A percentile compares a stretch with the other conserved stretches of the same genome.
Evolutionary conservation across 2,113 vertebrate species (phyloP).

Genomic region (Tragelaphus strepsiceros): DNA sequence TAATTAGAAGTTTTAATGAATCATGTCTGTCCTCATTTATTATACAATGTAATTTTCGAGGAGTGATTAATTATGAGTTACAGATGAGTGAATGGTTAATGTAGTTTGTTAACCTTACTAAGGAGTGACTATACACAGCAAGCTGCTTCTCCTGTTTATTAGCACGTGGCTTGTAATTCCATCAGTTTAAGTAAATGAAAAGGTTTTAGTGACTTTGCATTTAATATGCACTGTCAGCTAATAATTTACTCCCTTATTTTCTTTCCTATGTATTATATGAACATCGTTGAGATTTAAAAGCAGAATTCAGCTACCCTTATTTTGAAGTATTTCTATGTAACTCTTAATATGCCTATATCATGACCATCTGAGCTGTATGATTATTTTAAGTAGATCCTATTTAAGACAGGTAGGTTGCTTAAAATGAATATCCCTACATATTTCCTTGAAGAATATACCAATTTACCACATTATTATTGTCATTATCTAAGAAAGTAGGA

Average conservation of each 20-base stretch:
- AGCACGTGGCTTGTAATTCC: slow-evolving; percentile 50
- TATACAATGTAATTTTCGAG: slow-evolving; percentile 85
- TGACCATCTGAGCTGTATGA: not conserved
- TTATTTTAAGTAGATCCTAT: slow-evolving; percentile 52
- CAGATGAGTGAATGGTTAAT: slow-evolving; percentile 84
- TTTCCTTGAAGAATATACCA: slow-evolving; percentile 42
- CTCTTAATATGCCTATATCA: not conserved
- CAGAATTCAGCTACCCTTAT: not conserved
- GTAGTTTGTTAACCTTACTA: slow-evolving; percentile 83
- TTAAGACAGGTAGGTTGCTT: slow-evolving; percentile 23
- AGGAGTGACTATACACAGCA: slow-evolving; percentile 69
- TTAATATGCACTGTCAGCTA: slow-evolving; percentile 51
- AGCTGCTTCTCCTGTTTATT: slow-evolving; percentile 73
- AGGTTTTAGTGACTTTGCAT: slow-evolving; percentile 64
- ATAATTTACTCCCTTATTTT: slow-evolving; percentile 41
- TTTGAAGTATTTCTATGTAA: not conserved
- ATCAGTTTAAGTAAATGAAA: slow-evolving; percentile 64
- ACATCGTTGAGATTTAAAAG: not conserved
- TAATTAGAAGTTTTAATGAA: slow-evolving; percentile 89
- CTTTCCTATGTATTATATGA: not conserved
- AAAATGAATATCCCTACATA: slow-evolving; percentile 27
- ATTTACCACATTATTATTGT: slow-evolving; percentile 43
- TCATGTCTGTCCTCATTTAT: slow-evolving; percentile 87
- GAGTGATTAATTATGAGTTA: slow-evolving; percentile 85
- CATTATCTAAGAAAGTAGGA: slow-evolving; percentile 48